Evolutionary conservation across 2,797 vertebrate species (phyloP).

Genomic region (Todus mexicanus): DNA sequence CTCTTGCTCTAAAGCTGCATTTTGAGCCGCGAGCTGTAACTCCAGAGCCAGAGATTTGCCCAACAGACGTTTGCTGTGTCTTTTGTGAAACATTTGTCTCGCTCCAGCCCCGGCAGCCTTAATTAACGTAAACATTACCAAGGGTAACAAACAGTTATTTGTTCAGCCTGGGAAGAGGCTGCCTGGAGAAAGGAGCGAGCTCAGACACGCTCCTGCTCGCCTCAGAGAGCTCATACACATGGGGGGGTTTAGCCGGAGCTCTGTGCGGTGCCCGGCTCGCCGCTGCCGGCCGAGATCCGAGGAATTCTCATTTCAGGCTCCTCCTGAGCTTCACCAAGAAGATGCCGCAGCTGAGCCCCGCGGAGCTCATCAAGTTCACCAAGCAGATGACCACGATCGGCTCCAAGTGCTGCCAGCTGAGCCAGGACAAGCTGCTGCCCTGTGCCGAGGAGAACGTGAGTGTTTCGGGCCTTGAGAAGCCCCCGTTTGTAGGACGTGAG

Average conservation of each 20-base stretch:
- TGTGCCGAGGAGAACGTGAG: conserved; percentile 59
- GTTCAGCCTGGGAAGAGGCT: neutral
- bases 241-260: neutral
- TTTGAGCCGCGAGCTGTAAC: neutral
- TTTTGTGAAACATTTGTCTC: neutral
- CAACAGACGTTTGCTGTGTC: neutral
- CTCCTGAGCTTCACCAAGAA: conserved; percentile 46
- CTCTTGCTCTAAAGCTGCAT: neutral
- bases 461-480: neutral
- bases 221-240: rapidly evolving
- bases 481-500: neutral
- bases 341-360: conserved; percentile 37
- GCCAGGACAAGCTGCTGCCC: neutral
- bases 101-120: neutral
- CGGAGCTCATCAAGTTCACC: conserved; percentile 29
- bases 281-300: neutral
- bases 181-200: neutral
- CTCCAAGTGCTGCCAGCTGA: conserved; percentile 53
- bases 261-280: neutral
- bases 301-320: conserved; percentile 25
- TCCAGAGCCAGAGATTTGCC: neutral
- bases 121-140: neutral
- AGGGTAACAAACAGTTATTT: neutral
- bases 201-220: neutral
- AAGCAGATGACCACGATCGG: neutral